Evolutionary conservation across 2,888 invertebrate genomes (phyloP), one percentile per base, ranked within the genome.

Genomic region (Euplagia quadripunctaria): DNA sequence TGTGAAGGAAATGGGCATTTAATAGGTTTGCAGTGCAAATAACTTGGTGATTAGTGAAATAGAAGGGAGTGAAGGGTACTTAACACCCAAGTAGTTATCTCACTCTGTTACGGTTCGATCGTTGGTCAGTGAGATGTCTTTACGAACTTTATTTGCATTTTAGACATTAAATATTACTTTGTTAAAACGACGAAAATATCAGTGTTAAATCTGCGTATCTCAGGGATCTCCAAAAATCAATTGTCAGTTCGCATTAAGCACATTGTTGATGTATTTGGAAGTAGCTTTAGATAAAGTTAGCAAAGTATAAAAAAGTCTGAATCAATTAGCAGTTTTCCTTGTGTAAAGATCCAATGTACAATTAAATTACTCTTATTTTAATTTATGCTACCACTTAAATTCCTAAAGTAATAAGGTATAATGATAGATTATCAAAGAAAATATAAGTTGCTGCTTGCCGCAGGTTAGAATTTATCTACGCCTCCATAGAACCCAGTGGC

Each of bases 401-500:
- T 68, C 43, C 51, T 64, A 42, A 41, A 42, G 42, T 20, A 41
- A n/a, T 58, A 64, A 66, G 31, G 8, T 43, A 63, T 72, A 74
- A 67, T 68, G n/a, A 65, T 63, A 71, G 46, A 65, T 61, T 67
- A 20, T 12, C 41, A 70, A 69, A 68, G 55, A 69, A 69, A 69
- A 31, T 61, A 83, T 81, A 77, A 79, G 74, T 74, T 84, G 79
- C 75, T 75, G 78, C 82, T 83, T 78, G 85, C 90, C 86, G 74
- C 79, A 61, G 86, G 87, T 85, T 82, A 88, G 84, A 86, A 81
- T 85, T 89, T 88, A 88, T 82, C 77, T 79, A 83, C 83, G 81
- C 82, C 80, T 85, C 80, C 71, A 49, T 77, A 72, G 76, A 75
- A 76, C 75, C 82, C 71, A 85, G 84, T 92, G 92, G 92, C 93